These are phyloP conservation scores for Papilio aristodemus DNA, from an alignment of 1,140 invertebrate genomes.

Conservation along the genomic window DNA sequence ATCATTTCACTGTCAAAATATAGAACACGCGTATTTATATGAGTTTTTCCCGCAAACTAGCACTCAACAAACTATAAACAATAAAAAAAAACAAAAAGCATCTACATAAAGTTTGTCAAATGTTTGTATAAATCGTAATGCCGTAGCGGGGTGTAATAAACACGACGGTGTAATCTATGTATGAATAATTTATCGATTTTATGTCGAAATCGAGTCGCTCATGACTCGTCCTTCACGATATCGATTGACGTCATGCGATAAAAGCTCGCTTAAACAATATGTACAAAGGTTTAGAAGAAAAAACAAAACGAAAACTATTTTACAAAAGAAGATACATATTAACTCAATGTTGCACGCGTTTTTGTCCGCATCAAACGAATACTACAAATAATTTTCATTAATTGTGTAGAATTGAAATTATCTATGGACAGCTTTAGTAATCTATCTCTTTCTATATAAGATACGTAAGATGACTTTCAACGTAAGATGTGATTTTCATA, in stretches of 20 bases:
- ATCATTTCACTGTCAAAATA: neutral
- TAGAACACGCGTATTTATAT: neutral
- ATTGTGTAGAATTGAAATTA: too few species aligned
- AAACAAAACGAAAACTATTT: too few species aligned
- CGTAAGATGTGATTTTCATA: too few species aligned
- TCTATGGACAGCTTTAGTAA: too few species aligned
- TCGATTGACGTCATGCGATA: conserved; percentile 51
- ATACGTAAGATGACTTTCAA: too few species aligned
- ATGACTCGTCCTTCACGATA: conserved; percentile 43
- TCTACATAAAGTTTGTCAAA: neutral
- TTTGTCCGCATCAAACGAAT: too few species aligned
- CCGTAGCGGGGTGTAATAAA: neutral
- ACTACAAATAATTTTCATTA: too few species aligned
- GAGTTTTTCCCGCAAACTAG: neutral
- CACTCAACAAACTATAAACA: conserved; percentile 4
- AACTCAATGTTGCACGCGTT: too few species aligned
- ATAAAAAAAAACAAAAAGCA: conserved; percentile 16
- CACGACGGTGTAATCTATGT: conserved; percentile 30
- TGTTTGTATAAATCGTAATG: neutral
- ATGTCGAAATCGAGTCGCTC: conserved; percentile 50
- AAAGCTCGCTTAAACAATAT: conserved; percentile 33
- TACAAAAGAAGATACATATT: too few species aligned
- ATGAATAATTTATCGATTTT: conserved; percentile 63
- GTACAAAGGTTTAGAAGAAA: neutral
- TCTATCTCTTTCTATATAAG: too few species aligned